A percentile compares a stretch with the other conserved stretches of the same genome.
These are phyloP conservation scores for Mallotus villosus DNA, from an alignment of 2,797 vertebrate genomes.

Conservation along the genomic window DNA sequence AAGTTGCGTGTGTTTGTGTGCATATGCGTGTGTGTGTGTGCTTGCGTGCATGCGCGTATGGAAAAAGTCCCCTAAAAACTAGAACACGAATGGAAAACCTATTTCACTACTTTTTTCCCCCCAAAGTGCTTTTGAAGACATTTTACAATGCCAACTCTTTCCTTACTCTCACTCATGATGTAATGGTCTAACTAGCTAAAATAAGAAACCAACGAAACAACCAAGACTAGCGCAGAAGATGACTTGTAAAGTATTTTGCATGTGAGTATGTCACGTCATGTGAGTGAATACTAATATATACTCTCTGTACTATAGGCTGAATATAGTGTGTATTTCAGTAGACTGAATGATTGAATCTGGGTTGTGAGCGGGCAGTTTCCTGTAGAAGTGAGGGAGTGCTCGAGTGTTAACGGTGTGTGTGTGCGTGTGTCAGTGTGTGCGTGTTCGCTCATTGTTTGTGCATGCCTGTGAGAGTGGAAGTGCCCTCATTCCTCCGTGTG, in stretches of 20 bases:
- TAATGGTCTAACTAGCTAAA: constrained; percentile 55
- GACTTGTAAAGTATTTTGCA: no score
- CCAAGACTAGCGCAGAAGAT: constrained; percentile 28
- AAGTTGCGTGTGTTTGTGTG: no score
- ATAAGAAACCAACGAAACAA: constrained; percentile 45
- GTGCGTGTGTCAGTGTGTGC: background rate
- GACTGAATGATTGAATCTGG: background rate
- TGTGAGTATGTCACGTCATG: no score
- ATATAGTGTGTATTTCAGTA: background rate
- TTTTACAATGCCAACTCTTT: constrained; percentile 55
- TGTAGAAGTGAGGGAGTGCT: no score
- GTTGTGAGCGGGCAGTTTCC: background rate
- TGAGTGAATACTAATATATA: no score
- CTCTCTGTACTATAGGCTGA: no score
- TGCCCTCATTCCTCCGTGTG: constrained; percentile 9
- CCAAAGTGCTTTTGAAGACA: constrained; percentile 42
- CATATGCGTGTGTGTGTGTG: no score
- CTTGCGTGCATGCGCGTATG: constrained; percentile 18
- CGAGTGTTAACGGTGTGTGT: background rate
- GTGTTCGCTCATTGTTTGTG: background rate
- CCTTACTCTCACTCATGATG: constrained; percentile 48
- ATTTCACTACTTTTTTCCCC: constrained; percentile 49
- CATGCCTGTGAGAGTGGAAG: constrained; percentile 5
- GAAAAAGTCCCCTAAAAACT: constrained; percentile 58
- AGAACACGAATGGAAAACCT: constrained; percentile 63